These are phyloP conservation scores for Sebastes umbrosus DNA, from an alignment of 2,797 vertebrate species.

Conservation along the genomic window DNA sequence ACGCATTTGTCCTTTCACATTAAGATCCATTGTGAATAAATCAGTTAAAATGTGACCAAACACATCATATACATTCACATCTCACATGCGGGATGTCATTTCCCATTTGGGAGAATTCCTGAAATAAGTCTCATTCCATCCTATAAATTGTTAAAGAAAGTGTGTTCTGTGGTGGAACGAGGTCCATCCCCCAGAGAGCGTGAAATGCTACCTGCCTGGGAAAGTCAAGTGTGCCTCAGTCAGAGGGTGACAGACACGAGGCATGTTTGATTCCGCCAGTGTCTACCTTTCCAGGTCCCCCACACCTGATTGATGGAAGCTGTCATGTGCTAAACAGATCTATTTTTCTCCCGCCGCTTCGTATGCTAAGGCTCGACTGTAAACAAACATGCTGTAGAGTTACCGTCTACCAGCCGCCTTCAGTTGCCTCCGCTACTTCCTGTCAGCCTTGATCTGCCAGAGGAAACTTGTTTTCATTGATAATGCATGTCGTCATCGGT, in stretches of 20 bases:
- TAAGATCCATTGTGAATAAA: too few relatives aligned
- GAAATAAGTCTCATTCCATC: constrained; percentile 2
- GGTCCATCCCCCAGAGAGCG: not conserved
- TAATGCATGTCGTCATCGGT: constrained; percentile 1
- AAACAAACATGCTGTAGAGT: constrained; percentile 65
- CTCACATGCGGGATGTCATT: not conserved
- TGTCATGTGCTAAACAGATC: constrained; percentile 76
- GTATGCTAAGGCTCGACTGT: constrained; percentile 65
- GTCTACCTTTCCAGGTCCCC: constrained; percentile 54
- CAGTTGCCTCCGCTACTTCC: not conserved
- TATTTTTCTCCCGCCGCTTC: constrained; percentile 66
- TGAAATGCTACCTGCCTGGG: not conserved
- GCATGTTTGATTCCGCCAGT: constrained; percentile 48
- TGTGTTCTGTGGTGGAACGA: not conserved
- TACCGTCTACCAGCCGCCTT: constrained; percentile 9
- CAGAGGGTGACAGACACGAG: constrained; percentile 33
- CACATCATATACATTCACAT: too few relatives aligned
- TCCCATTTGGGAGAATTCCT: not conserved
- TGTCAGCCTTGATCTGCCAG: constrained; percentile 43
- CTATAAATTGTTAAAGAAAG: constrained; percentile 28
- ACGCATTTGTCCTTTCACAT: too few relatives aligned
- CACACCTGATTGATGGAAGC: constrained; percentile 73
- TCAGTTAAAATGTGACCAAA: not conserved
- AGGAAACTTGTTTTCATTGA: constrained; percentile 23
- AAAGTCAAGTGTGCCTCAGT: constrained; percentile 13